phyloP scores from a whole-genome alignment of 2,888 invertebrate genomes.

The Colostygia pectinataria region DNA sequence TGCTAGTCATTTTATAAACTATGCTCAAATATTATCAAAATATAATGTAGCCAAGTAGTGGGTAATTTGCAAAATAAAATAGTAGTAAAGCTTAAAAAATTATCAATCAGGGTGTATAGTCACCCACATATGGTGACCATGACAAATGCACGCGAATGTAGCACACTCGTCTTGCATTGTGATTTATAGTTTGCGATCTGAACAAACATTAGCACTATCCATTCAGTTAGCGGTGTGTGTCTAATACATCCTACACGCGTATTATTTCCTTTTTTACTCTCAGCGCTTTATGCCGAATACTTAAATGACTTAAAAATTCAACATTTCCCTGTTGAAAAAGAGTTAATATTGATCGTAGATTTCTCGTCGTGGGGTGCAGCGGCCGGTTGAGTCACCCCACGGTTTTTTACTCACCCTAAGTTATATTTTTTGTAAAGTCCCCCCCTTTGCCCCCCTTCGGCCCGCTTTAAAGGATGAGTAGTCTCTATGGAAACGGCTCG shows the following conservation, averaged over 20 bases:
- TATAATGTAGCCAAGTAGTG: not conserved
- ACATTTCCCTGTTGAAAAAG: conserved; percentile 78
- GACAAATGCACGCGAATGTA: conserved; percentile 61
- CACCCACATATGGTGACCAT: conserved; percentile 71
- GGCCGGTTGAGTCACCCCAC: conserved; percentile 84
- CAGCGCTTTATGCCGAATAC: conserved; percentile 46
- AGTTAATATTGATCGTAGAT: conserved; percentile 84
- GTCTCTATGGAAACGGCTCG: conserved; percentile 84
- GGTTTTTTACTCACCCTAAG: conserved; percentile 84
- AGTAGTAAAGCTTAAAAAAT: not conserved
- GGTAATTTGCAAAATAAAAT: not conserved
- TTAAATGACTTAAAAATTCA: conserved; percentile 79
- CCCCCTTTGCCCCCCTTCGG: conserved; percentile 63
- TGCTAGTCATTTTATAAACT: no score
- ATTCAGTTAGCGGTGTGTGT: conserved; percentile 36
- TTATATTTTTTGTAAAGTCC: conserved; percentile 82
- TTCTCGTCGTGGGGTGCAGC: conserved; percentile 83
- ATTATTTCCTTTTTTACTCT: conserved; percentile 38
- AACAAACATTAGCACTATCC: conserved; percentile 48
- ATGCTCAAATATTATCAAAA: no score
- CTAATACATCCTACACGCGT: conserved; percentile 48
- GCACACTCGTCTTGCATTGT: conserved; percentile 37
- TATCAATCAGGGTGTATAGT: conserved; percentile 38
- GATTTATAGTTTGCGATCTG: conserved; percentile 56
- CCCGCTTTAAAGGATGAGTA: conserved; percentile 84